These are phyloP conservation scores for Epinephelus awoara DNA, from an alignment of 2,797 vertebrate species.

Conservation along the genomic window DNA sequence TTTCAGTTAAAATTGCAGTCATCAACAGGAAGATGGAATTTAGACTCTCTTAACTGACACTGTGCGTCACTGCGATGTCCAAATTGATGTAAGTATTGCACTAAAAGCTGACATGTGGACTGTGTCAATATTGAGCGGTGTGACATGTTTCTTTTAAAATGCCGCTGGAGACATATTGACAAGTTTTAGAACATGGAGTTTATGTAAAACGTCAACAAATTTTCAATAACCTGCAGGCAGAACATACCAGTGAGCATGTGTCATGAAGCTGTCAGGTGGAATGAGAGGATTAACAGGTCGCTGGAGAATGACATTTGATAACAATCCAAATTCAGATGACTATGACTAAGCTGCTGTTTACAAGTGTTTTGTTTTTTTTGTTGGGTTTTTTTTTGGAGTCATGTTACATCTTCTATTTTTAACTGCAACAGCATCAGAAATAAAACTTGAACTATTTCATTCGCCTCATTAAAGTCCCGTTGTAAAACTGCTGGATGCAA, in stretches of 20 bases:
- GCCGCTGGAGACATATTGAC: not conserved
- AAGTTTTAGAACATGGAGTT: constrained; percentile 5
- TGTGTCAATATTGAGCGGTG: constrained; percentile 3
- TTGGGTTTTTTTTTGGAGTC: not conserved
- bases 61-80: constrained; percentile 11
- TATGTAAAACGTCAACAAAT: constrained; percentile 13
- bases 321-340: constrained; percentile 2
- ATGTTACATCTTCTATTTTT: constrained; percentile 17
- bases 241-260: constrained; percentile 27
- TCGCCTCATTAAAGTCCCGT: constrained; percentile 30
- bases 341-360: not conserved
- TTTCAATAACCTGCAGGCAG: constrained; percentile 49
- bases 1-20: constrained; percentile 16
- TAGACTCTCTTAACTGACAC: constrained; percentile 7
- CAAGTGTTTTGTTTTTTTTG: not conserved
- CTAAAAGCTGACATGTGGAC: not conserved
- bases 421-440: constrained; percentile 10
- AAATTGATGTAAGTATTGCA: constrained; percentile 21
- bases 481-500: constrained; percentile 37
- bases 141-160: constrained; percentile 4
- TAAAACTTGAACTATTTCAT: constrained; percentile 25
- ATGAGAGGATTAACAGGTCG: constrained; percentile 15
- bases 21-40: not conserved
- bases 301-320: constrained; percentile 11
- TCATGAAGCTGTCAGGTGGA: constrained; percentile 45